Base-by-base conservation (phyloP, 2,888 invertebrate genomes). In the Protonemura montana region DNA sequence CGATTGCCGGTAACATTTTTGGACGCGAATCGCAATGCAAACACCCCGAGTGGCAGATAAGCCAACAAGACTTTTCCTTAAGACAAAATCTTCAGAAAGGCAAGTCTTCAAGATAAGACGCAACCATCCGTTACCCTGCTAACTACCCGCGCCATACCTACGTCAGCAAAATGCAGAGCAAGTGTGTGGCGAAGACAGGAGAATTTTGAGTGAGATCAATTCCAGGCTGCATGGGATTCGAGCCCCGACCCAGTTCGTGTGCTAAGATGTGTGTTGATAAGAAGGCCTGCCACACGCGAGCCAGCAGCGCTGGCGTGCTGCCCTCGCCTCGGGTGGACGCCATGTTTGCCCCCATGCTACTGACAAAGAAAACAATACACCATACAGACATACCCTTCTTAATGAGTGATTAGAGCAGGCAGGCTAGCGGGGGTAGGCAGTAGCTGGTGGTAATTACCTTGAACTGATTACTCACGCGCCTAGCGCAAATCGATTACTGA, bases 181-280 rank as follows among this genome's bases (percentile, higher is more conserved):
- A 5, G 28, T 27, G 27, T 27, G 81, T 81, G 81, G 5, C 5
- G 10, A 84, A 84, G 84, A 84, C 84, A 84, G 76, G 26, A 76
- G 42, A 59, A 84, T 28, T 29, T 30, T 21, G 29, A 30, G 29
- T 30, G 81, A 81, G 86, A 86, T 86, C 86, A 86, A 86, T 86
- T 86, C n/a, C 81, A 28, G 10, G 42, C 26, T 28, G 78, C n/a
- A 78, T 25, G 26, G 26, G 28, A 2, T 28, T 78, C 26, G 82
- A 81, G 82, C 26, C 28, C 29, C 86, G 86, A 86, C 86, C 86
- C 85, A 86, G 86, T 86, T 86, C 83, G 86, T 86, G 86, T 84
- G 29, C 59, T 84, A 76, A 84, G 84, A 84, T 84, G 76, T 42
- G 84, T 84, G 59, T 59, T 59, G 84, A 84, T 84, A 84, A 76